Evolutionary conservation across 2,113 vertebrate genomes (phyloP).

Genomic region (Leiothrix lutea): DNA sequence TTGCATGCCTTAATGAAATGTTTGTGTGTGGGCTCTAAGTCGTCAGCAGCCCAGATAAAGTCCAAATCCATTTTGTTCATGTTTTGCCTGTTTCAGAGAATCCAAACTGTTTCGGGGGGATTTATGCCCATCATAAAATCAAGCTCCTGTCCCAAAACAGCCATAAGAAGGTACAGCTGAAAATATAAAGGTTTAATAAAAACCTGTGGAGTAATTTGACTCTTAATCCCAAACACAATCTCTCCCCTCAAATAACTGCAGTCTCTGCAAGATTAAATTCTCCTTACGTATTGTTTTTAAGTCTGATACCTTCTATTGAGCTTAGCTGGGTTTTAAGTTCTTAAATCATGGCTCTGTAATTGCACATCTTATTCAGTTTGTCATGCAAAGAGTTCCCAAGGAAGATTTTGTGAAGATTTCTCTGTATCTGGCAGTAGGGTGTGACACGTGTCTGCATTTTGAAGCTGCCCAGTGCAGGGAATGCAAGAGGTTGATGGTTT

Average conservation of each 20-base stretch:
- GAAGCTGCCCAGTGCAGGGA: not conserved
- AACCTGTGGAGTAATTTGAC: slow-evolving; percentile 33
- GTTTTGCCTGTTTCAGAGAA: slow-evolving; percentile 1
- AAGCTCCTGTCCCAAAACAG: slow-evolving; percentile 3
- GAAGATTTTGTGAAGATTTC: slow-evolving; percentile 22
- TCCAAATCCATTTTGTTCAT: not conserved
- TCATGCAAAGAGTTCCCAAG: not conserved
- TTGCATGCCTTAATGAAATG: slow-evolving; percentile 5
- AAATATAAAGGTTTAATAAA: slow-evolving; percentile 46
- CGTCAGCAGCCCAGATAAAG: not conserved
- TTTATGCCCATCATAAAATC: not conserved
- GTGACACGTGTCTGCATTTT: not conserved
- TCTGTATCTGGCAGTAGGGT: not conserved
- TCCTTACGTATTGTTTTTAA: slow-evolving; percentile 43
- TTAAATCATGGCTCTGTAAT: slow-evolving; percentile 58
- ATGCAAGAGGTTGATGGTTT: not conserved
- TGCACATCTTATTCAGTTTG: slow-evolving; percentile 29
- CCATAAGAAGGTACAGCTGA: not conserved
- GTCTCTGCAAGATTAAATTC: slow-evolving; percentile 47
- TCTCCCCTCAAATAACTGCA: slow-evolving; percentile 25
- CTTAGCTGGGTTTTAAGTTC: slow-evolving; percentile 56
- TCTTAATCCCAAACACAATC: slow-evolving; percentile 57
- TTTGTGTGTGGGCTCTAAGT: not conserved
- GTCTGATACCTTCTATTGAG: slow-evolving; percentile 34
- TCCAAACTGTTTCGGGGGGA: not conserved